Evolutionary conservation across 2,797 vertebrate genomes (phyloP), one percentile per base, ranked within the genome.

Genomic region (Catamblyrhynchus diadema): DNA sequence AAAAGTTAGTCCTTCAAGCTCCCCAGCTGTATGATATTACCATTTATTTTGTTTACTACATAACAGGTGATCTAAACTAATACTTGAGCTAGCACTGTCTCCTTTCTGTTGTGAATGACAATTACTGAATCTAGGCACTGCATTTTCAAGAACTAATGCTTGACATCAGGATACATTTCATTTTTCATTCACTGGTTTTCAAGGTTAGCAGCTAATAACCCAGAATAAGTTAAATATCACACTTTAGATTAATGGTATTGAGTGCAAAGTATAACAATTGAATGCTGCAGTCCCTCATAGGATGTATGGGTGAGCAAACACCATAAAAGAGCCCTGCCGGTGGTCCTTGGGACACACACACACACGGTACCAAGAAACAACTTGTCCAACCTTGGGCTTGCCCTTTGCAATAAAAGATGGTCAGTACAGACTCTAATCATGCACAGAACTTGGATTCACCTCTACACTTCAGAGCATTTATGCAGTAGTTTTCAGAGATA

Each of bases 181-280:
- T 95, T 96, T 97, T 97, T 95, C 94, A 93, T 86, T 97, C 95
- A 91, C 57, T 57, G 61, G 35, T 95, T 96, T 96, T 98, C 97
- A 97, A 98, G 95, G 96, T 94, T 94, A 98, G 86, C 48, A 66
- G 88, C 92, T 97, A 97, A 97, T 95, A 97, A 96, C 89, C 70
- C 91, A 91, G 78, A 94, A 33, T 84, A 90, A 92, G 81, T 91
- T 93, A 92, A 92, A 95, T 90, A 95, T 87, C 84, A 90, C 95
- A 71, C 82, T 96, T 87, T 79, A 97, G 95, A 97, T 97, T 91
- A 95, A 97, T 95, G 78, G 75, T 71, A 90, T 71, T 75, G 82
- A 94, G 81, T 33, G 64, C 86, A 81, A 61, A 94, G 86, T 50
- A 23, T 78, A 96, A 96, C 94, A 95, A 93, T 66, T 96, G 94